phyloP scores from a whole-genome alignment of 2,888 invertebrate genomes.

The Silvanus unidentatus region DNA sequence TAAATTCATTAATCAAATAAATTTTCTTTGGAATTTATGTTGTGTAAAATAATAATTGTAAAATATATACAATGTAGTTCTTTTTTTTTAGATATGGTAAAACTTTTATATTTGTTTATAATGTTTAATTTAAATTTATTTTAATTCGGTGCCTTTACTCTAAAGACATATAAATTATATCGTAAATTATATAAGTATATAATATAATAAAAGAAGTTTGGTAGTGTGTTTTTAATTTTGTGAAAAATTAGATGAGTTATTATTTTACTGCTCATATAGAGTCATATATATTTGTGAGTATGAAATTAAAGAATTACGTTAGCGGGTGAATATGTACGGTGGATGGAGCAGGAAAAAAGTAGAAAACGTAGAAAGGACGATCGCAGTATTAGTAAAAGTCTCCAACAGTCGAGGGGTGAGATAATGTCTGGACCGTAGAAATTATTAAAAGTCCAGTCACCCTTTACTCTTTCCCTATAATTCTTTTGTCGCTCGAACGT shows the following conservation, averaged over 20 bases:
- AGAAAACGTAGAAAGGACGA: neutral
- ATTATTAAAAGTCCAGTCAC: constrained; percentile 42
- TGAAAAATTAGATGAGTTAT: no score
- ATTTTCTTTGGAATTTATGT: constrained; percentile 3
- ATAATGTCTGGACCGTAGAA: constrained; percentile 38
- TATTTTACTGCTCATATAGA: no score
- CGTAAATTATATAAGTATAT: no score
- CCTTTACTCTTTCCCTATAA: constrained; percentile 41
- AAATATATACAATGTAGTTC: neutral
- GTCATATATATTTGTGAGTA: no score
- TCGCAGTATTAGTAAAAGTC: neutral
- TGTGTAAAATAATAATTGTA: neutral
- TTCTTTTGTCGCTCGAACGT: constrained; percentile 33
- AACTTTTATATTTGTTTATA: neutral
- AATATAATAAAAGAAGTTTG: no score
- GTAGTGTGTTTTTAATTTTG: no score
- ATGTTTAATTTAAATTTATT: neutral
- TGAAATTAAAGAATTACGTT: no score
- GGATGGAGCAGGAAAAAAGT: neutral
- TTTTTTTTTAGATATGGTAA: neutral
- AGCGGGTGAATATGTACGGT: neutral
- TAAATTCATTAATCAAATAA: neutral
- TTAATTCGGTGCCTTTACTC: neutral
- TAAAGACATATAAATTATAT: no score
- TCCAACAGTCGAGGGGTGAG: constrained; percentile 19